These are phyloP conservation scores for Phalacrocorax brasilianus DNA, from an alignment of 2,113 vertebrate genomes.

Conservation along the genomic window DNA sequence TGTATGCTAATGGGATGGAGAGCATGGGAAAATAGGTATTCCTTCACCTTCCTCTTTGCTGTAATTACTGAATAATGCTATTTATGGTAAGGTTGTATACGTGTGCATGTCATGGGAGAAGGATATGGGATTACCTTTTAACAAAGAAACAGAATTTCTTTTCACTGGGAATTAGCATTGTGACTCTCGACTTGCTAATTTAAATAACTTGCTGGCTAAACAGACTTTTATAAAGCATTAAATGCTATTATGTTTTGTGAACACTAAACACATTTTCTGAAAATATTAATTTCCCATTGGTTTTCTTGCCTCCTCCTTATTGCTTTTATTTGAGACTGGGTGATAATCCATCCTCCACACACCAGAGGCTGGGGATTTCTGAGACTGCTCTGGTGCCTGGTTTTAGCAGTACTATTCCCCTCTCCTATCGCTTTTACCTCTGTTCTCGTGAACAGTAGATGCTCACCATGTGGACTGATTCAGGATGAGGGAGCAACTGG, in stretches of 20 bases:
- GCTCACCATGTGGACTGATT: not conserved
- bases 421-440: not conserved
- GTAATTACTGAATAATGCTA: not conserved
- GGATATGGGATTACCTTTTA: not conserved
- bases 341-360: not conserved
- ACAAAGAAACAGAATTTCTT: slow-evolving; percentile 27
- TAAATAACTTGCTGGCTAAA: slow-evolving; percentile 12
- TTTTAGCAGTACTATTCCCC: not conserved
- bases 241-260: slow-evolving; percentile 14
- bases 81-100: not conserved
- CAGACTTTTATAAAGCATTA: slow-evolving; percentile 26
- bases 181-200: slow-evolving; percentile 27
- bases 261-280: not conserved
- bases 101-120: not conserved
- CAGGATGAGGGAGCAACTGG: not conserved
- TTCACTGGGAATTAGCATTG: slow-evolving; percentile 16
- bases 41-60: not conserved
- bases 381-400: not conserved
- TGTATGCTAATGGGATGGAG: not conserved
- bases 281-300: slow-evolving; percentile 17
- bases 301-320: not conserved
- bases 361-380: not conserved
- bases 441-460: not conserved
- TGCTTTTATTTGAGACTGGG: not conserved
- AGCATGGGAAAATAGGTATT: not conserved